Evolutionary conservation across 37 sponge, comb jelly and placozoan genomes (phyloP), one percentile per base, ranked within the genome.

Genomic region (Halichondria panicea): DNA sequence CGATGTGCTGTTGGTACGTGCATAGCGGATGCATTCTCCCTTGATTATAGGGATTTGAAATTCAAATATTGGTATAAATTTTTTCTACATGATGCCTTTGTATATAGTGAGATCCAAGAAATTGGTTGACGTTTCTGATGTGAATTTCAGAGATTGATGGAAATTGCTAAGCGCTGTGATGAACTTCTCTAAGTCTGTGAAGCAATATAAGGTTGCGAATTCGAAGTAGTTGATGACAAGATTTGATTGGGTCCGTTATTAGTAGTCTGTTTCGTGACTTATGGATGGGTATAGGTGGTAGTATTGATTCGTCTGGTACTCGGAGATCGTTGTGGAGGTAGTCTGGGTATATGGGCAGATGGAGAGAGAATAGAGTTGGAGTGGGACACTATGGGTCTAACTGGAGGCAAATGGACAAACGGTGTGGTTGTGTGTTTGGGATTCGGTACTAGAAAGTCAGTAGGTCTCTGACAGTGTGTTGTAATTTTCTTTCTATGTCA

Each of bases 401-500:
- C 4, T 3, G 74, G 74, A 33, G 74, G 74, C 6, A 64, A 19
- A 4, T 19, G 7, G 3, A 7, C 19, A 19, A 33, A 64, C 19
- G 21, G 5, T 64, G 31, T 64, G 35, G 52, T 48, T 48, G 9
- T 18, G 52, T 9, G 52, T 48, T 48, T 18, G 52, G 52, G 9
- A 48, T 9, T 48, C 9, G 15, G 52, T 48, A 48, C 52, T 48
- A 18, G 52, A 18, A 48, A 18, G 15, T 15, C 52, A 15, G 9
- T 48, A 9, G 52, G 9, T 48, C 13, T 48, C 9, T 48, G 52
- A 48, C 15, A 15, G 15, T 48, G 52, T 48, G 9, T 48, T 48
- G 13, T 9, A 52, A 33, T 4, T 34, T 41, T 40, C 43, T 79
- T 70, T 79, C 87, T 45, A 58, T 61, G 40, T 89, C 83, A 39